These are phyloP conservation scores for Sphaeridia pumilis DNA, from an alignment of 2,888 invertebrate genomes.

Conservation along the genomic window DNA sequence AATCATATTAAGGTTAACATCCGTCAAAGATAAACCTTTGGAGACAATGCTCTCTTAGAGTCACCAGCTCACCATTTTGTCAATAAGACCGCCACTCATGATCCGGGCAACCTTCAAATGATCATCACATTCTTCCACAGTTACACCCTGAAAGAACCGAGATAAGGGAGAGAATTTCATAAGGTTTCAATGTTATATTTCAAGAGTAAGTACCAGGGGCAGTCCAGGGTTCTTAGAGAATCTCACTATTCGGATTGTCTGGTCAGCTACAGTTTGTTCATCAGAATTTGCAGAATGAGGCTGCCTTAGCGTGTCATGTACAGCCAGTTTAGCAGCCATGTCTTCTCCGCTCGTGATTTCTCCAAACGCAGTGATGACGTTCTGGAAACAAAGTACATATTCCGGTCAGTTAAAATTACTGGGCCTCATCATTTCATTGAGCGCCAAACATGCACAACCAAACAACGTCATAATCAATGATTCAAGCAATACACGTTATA, in stretches of 20 bases:
- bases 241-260: neutral
- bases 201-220: neutral
- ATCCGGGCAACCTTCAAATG: constrained; percentile 85
- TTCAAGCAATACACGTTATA: no score
- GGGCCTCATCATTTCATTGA: no score
- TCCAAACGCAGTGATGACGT: no score
- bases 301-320: no score
- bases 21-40: constrained; percentile 3
- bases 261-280: neutral
- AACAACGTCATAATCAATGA: no score
- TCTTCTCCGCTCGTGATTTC: no score
- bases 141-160: constrained; percentile 46
- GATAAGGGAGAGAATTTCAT: neutral
- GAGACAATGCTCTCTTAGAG: neutral
- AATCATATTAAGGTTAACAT: neutral
- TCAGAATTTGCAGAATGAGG: no score
- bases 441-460: no score
- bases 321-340: no score
- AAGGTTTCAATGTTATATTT: no score
- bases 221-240: neutral
- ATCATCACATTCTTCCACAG: constrained; percentile 75
- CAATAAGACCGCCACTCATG: constrained; percentile 80
- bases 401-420: no score
- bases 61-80: constrained; percentile 44
- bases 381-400: no score